Evolutionary conservation across 2,113 vertebrate genomes (phyloP), one percentile per base, ranked within the genome.

Genomic region (Andinoacara biseriatus): DNA sequence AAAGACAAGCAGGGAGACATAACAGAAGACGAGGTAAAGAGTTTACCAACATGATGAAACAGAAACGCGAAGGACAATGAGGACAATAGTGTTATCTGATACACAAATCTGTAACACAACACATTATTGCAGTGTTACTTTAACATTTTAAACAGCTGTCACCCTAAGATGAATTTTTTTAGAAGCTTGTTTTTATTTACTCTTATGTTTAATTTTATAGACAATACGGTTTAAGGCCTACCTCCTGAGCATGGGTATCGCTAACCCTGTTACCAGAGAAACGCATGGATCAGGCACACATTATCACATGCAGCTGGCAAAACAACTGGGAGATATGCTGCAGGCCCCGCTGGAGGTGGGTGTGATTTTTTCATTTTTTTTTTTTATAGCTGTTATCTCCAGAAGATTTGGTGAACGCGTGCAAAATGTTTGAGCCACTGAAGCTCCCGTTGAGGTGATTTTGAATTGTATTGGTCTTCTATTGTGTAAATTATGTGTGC

Each of bases 1-100:
- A 99, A 98, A 96, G 98, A 99, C 86, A 99, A 99, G 84, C 98
- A 99, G 89, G 98, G 98, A 63, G 97, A 99, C 88, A 98, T 99
- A 93, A 97, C 97, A 74, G 98, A 99, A 93, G 98, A 99, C 90
- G 98, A 99, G 97, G 98, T 99, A 91, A 93, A 87, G 89, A 60
- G 18, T 26, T 35, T 4, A 67, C 46, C 40, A 15, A 11, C 0
- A 9, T 56, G 8, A 59, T 69, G 24, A 31, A n/a, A 33, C 58
- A 78, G 24, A 65, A 35, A 72, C 13, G 62, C 15, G 57, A 63
- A 72, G 20, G 2, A 31, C 33, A 35, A 35, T 35, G 58, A 72
- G 20, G 2, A 31, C 33, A 35, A 35, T 35, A 35, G 33, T 35
- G 6, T 35, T 35, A 35, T 35, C 33, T 35, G 33, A 35, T 35